These are phyloP conservation scores for Gallinago undulata DNA, from an alignment of 2,113 vertebrate genomes.

Conservation along the genomic window DNA sequence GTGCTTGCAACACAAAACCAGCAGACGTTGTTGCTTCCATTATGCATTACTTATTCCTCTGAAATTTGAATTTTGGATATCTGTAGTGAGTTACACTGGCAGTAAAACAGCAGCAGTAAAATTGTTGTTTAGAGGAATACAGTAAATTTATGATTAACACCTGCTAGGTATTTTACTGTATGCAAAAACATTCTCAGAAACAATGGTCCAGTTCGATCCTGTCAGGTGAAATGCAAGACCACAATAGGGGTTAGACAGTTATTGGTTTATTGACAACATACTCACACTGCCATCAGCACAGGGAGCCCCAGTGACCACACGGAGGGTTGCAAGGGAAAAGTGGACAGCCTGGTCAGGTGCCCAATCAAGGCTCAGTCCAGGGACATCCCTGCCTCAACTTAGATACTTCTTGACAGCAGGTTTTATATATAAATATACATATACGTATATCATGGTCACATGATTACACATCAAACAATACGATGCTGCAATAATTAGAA, in stretches of 20 bases:
- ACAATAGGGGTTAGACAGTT: not conserved
- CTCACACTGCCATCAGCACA: not conserved
- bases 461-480: not conserved
- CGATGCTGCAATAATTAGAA: not conserved
- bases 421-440: too few species aligned
- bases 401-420: not conserved
- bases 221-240: not conserved
- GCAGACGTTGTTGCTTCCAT: not conserved
- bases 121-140: not conserved
- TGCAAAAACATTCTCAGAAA: not conserved
- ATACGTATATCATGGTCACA: not conserved
- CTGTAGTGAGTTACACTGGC: not conserved
- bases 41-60: not conserved
- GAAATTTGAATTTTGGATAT: not conserved
- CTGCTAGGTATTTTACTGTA: not conserved
- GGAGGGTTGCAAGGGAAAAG: not conserved
- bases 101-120: not conserved
- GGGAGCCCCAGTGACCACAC: not conserved
- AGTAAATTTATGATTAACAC: not conserved
- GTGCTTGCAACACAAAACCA: not conserved
- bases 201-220: fast-evolving
- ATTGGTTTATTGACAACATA: slow-evolving; percentile 32
- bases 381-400: not conserved
- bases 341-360: fast-evolving
- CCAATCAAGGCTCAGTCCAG: not conserved